These are phyloP conservation scores for Halictus quadricinctus DNA, from an alignment of 2,888 invertebrate genomes.

Conservation along the genomic window DNA sequence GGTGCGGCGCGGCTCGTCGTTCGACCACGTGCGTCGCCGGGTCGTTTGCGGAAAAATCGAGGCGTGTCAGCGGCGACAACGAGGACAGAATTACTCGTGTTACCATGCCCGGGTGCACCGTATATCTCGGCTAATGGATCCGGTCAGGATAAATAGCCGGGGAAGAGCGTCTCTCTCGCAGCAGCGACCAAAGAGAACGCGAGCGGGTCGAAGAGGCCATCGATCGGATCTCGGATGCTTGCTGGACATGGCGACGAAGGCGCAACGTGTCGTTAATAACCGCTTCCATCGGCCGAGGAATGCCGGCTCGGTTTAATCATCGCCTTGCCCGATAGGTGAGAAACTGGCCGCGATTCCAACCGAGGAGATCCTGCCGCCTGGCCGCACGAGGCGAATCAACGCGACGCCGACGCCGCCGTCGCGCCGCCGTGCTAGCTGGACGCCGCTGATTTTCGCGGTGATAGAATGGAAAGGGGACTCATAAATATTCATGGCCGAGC, in stretches of 20 bases:
- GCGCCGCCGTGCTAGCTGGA: constrained; percentile 9
- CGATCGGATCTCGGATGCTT: constrained; percentile 62
- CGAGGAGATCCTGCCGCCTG: constrained; percentile 23
- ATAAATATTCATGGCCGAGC: constrained; percentile 49
- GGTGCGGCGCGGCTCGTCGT: not conserved
- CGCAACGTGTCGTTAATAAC: constrained; percentile 69
- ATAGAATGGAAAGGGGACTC: constrained; percentile 31
- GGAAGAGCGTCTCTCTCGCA: constrained; percentile 41
- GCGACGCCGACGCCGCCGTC: not conserved
- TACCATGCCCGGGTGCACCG: constrained; percentile 50
- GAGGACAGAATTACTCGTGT: constrained; percentile 63
- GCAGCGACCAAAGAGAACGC: not conserved
- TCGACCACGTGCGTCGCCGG: constrained; percentile 17
- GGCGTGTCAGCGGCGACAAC: constrained; percentile 42
- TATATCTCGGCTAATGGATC: constrained; percentile 64
- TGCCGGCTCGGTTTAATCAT: constrained; percentile 68
- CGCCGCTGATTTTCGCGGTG: constrained; percentile 45
- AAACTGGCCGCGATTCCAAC: constrained; percentile 47
- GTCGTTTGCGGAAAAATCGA: constrained; percentile 37
- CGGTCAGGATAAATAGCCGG: constrained; percentile 67
- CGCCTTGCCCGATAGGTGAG: constrained; percentile 51
- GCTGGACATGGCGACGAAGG: constrained; percentile 48
- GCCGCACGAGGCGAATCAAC: constrained; percentile 21
- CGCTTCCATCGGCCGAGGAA: constrained; percentile 60
- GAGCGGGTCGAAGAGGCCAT: constrained; percentile 45